These are phyloP conservation scores for Daktulosphaira vitifoliae DNA, from an alignment of 1,140 invertebrate species.

Conservation along the genomic window DNA sequence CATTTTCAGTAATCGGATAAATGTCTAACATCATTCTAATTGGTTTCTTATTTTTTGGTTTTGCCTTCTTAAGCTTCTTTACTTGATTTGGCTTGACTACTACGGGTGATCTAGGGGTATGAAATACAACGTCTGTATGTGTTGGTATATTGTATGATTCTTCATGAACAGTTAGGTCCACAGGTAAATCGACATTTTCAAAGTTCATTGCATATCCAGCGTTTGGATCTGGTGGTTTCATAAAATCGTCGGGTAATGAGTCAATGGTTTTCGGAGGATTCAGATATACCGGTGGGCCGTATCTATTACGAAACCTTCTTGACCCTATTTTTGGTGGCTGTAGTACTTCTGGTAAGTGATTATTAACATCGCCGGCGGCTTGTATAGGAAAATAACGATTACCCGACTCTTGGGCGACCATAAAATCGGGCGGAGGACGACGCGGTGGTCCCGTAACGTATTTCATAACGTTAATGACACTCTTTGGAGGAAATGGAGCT, in stretches of 20 bases:
- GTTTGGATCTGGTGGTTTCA: constrained; percentile 1
- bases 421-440: background rate
- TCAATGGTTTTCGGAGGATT: background rate
- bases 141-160: background rate
- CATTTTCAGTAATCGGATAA: background rate
- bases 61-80: background rate
- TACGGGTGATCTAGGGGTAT: background rate
- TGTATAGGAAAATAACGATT: background rate
- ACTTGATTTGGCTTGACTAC: background rate
- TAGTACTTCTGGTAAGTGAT: background rate
- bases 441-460: constrained; percentile 5
- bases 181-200: background rate
- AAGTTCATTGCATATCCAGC: background rate
- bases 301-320: constrained; percentile 12
- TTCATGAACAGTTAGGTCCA: background rate
- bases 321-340: background rate
- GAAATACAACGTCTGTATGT: constrained; percentile 12
- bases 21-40: constrained; percentile 23
- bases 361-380: background rate
- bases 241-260: constrained; percentile 11
- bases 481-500: constrained; percentile 6
- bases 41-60: background rate
- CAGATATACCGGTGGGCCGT: constrained; percentile 4
- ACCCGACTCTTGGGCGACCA: constrained; percentile 5
- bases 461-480: constrained; percentile 10